These are phyloP conservation scores for Colinus virginianus DNA, from an alignment of 2,113 vertebrate genomes.

Conservation along the genomic window DNA sequence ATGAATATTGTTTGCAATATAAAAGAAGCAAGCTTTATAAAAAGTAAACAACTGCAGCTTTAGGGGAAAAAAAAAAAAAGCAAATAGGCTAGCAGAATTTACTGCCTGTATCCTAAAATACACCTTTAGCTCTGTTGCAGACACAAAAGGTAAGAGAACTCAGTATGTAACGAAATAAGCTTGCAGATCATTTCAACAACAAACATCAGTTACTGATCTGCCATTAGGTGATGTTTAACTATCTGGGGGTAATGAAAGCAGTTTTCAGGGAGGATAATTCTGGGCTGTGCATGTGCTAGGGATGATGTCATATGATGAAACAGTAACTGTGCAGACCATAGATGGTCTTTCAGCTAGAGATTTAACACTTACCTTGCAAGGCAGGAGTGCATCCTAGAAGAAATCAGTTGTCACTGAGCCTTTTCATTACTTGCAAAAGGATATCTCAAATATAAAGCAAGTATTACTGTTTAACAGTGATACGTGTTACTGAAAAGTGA, in stretches of 20 bases:
- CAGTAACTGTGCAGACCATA: conserved; percentile 17
- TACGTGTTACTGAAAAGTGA: neutral
- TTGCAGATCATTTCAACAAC: neutral
- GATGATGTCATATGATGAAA: conserved; percentile 25
- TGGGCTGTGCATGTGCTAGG: neutral
- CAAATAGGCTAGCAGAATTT: neutral
- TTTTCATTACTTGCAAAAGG: neutral
- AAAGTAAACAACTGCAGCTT: conserved; percentile 5
- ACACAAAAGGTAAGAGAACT: neutral
- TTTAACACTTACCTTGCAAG: neutral
- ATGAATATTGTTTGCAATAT: neutral
- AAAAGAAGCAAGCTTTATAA: rapidly evolving
- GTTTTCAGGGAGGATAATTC: conserved; percentile 44
- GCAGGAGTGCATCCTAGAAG: neutral
- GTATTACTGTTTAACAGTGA: neutral
- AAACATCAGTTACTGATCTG: conserved; percentile 27
- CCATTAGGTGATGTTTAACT: conserved; percentile 36
- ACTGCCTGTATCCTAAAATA: conserved; percentile 18
- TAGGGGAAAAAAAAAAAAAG: neutral
- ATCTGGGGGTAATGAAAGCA: conserved; percentile 35
- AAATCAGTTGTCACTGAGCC: neutral
- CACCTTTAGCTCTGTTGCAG: neutral
- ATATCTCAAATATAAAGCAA: neutral
- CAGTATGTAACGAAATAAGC: neutral
- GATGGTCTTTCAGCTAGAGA: neutral